Conservation (phyloP, 2,797 vertebrate species). For the Sorex maritimensis region DNA sequence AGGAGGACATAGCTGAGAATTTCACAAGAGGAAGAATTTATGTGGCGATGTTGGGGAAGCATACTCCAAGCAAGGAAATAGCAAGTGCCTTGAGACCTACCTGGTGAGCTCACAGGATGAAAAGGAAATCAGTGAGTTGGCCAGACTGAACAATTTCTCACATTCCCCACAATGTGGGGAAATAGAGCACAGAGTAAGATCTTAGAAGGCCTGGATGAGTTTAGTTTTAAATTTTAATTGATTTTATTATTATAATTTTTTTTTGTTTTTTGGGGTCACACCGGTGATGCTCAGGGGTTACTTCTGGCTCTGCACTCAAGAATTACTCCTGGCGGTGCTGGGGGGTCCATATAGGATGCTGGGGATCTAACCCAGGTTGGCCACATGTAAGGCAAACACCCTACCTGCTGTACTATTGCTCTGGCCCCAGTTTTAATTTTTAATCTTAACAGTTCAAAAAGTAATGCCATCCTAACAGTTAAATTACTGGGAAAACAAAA, state of each 20-base stretch:
- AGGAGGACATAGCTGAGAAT: not conserved
- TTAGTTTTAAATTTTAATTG: too few species aligned
- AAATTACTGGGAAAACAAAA: constrained; percentile 21
- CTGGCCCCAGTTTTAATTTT: too few species aligned
- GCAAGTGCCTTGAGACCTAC: not conserved
- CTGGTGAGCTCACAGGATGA: not conserved
- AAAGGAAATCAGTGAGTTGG: not conserved
- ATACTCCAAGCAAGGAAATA: not conserved
- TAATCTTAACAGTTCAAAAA: constrained; percentile 2
- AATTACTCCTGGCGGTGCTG: too few species aligned
- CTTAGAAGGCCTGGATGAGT: not conserved
- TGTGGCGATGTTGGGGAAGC: not conserved
- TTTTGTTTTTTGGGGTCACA: too few species aligned
- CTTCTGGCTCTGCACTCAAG: too few species aligned
- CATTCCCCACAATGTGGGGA: not conserved
- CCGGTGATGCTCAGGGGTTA: too few species aligned
- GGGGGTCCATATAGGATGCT: too few species aligned
- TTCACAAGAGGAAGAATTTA: not conserved
- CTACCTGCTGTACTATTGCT: too few species aligned
- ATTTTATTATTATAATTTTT: too few species aligned
- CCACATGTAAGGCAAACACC: too few species aligned
- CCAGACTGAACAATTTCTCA: not conserved
- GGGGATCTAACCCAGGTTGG: too few species aligned
- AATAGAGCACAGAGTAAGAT: not conserved
- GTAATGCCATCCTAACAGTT: constrained; percentile 5